Percentiles rank a stretch among this genome's conserved stretches.
Conservation (phyloP, 1,140 invertebrate genomes). For the Halyomorpha halys region DNA sequence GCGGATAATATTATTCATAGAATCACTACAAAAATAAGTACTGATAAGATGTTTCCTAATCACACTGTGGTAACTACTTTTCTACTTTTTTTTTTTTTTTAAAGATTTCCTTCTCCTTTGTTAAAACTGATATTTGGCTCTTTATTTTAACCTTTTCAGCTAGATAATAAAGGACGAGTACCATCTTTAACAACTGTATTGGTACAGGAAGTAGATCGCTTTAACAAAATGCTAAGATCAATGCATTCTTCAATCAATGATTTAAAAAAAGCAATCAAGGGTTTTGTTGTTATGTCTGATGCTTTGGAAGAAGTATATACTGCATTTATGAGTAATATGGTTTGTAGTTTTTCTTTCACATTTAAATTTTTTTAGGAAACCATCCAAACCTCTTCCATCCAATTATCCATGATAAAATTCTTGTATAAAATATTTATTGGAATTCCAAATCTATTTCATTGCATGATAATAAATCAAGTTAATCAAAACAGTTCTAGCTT, state of each 20-base stretch:
- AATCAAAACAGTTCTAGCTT: no score
- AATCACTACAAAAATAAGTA: slow-evolving; percentile 47
- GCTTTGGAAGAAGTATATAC: slow-evolving; percentile 67
- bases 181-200: slow-evolving; percentile 74
- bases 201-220: slow-evolving; percentile 74
- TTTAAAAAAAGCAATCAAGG: slow-evolving; percentile 71
- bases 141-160: slow-evolving; percentile 21
- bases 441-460: no score
- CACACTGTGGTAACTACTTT: slow-evolving; percentile 42
- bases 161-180: slow-evolving; percentile 53
- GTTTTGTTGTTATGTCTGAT: slow-evolving; percentile 81
- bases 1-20: slow-evolving; percentile 49
- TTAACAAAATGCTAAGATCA: slow-evolving; percentile 61
- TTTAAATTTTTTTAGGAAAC: no score
- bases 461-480: no score
- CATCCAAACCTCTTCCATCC: no score
- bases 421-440: no score
- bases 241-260: slow-evolving; percentile 61
- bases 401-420: no score
- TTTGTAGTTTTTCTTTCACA: slow-evolving; percentile 32
- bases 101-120: not conserved
- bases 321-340: slow-evolving; percentile 63
- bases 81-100: not conserved
- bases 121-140: no score
- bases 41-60: slow-evolving; percentile 43